These are phyloP conservation scores for Muscicapa adusta DNA, from an alignment of 2,113 vertebrate genomes.

Conservation along the genomic window DNA sequence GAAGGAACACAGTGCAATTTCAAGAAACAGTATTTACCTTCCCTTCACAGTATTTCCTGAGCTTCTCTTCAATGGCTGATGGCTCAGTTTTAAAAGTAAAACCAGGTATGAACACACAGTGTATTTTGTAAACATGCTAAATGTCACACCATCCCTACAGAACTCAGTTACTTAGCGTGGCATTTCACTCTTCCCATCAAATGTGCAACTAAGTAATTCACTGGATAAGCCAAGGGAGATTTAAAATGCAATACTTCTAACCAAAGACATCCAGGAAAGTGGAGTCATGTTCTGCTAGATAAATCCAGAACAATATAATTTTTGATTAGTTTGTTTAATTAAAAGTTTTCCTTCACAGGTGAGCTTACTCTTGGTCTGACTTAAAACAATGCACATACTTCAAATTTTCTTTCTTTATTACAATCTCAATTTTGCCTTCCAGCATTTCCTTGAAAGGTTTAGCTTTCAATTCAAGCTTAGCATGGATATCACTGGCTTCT, in stretches of 20 bases:
- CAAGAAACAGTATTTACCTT: not conserved
- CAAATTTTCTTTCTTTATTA: not conserved
- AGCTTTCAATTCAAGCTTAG: not conserved
- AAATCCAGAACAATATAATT: not conserved
- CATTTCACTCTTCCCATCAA: not conserved
- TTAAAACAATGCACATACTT: not conserved
- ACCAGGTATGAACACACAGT: not conserved
- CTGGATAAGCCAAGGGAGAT: not conserved
- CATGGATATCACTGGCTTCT: accelerated
- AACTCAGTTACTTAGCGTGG: not conserved
- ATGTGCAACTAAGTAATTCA: not conserved
- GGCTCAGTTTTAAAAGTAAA: not conserved
- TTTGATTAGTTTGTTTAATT: not conserved
- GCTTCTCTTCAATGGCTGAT: not conserved
- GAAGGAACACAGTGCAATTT: not conserved
- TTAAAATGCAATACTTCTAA: not conserved
- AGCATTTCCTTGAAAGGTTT: not conserved
- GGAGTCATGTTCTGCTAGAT: not conserved
- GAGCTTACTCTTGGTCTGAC: not conserved
- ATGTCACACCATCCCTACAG: not conserved
- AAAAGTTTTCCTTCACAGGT: not conserved
- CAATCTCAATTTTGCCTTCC: not conserved
- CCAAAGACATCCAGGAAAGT: not conserved
- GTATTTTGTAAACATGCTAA: not conserved
- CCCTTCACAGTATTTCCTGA: not conserved